Conservation (phyloP, 1,140 invertebrate species). For the Hesperophylax magnus region DNA sequence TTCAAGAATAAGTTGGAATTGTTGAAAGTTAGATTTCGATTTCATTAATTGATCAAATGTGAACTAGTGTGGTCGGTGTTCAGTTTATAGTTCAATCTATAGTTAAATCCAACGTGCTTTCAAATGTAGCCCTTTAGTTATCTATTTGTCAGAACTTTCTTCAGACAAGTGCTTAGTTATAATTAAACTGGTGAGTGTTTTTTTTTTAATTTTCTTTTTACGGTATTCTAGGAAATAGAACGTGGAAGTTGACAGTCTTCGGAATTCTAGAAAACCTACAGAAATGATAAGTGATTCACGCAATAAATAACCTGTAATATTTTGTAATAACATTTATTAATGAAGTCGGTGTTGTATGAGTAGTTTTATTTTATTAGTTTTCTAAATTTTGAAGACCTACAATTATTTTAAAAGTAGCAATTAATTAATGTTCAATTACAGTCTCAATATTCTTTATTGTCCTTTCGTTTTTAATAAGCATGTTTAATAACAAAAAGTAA, state of each 20-base stretch:
- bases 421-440: too few relatives aligned
- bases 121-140: constrained; percentile 54
- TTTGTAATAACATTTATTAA: too few relatives aligned
- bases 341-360: too few relatives aligned
- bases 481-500: too few relatives aligned
- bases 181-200: constrained; percentile 45
- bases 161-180: constrained; percentile 29
- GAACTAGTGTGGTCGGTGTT: constrained; percentile 41
- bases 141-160: constrained; percentile 36
- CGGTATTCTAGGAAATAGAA: neutral
- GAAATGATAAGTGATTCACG: neutral
- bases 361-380: too few relatives aligned
- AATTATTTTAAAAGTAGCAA: too few relatives aligned
- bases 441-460: too few relatives aligned
- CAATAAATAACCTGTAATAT: too few relatives aligned
- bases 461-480: too few relatives aligned
- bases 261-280: neutral
- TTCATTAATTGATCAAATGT: constrained; percentile 35
- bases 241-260: neutral
- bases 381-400: too few relatives aligned
- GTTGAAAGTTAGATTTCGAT: too few relatives aligned
- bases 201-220: constrained; percentile 5
- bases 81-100: constrained; percentile 35
- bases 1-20: too few relatives aligned
- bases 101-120: constrained; percentile 48